These are phyloP conservation scores for Ibycter americanus DNA, from an alignment of 2,797 vertebrate species.

Conservation along the genomic window DNA sequence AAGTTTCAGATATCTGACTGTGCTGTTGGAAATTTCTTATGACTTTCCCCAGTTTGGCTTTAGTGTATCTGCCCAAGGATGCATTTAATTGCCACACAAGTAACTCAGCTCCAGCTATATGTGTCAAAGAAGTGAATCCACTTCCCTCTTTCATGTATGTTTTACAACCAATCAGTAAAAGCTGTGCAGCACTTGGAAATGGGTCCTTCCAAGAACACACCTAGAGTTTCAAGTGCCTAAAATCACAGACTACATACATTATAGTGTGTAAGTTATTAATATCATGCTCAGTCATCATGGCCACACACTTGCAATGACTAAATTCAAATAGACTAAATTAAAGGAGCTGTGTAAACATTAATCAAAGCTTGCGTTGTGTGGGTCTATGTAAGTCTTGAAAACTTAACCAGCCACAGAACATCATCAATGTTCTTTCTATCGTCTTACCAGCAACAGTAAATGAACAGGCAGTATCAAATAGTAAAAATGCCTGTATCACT, in stretches of 20 bases:
- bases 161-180: neutral
- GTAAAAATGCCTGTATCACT: neutral
- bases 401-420: neutral
- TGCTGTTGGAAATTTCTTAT: neutral
- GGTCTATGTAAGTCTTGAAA: neutral
- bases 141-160: neutral
- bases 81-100: neutral
- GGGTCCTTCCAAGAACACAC: neutral
- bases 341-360: neutral
- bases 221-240: neutral
- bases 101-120: neutral
- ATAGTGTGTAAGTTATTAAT: fast-evolving
- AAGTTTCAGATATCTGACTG: neutral
- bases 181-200: neutral
- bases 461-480: neutral
- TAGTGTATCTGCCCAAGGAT: neutral
- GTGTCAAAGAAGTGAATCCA: neutral
- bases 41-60: neutral
- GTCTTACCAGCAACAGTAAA: neutral
- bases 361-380: neutral
- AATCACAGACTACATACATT: neutral
- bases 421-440: neutral
- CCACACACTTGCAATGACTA: neutral
- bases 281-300: neutral
- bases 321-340: neutral